Evolutionary conservation across 2,888 invertebrate species (phyloP).

Genomic region (Lochmaea crataegi): DNA sequence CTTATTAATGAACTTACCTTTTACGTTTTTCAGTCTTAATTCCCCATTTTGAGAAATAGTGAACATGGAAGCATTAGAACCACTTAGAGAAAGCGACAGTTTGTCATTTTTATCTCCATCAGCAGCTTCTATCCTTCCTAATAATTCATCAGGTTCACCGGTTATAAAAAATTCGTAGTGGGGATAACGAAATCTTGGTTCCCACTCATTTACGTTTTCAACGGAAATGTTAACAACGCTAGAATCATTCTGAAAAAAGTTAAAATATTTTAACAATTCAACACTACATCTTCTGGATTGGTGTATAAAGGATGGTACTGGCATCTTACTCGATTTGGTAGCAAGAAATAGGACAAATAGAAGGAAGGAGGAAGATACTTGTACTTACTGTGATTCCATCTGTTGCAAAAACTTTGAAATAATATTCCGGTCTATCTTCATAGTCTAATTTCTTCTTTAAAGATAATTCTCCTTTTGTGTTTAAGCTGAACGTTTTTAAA

Average conservation of each 20-base stretch:
- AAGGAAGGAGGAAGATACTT: background rate
- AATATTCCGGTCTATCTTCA: slow-evolving; percentile 77
- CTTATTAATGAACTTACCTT: slow-evolving; percentile 34
- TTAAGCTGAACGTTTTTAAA: slow-evolving; percentile 80
- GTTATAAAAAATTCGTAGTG: slow-evolving; percentile 84
- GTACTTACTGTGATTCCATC: slow-evolving; percentile 78
- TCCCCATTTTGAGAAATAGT: slow-evolving; percentile 75
- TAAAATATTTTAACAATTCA: background rate
- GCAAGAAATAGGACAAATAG: no score
- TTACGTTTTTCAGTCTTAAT: slow-evolving; percentile 69
- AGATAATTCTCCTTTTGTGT: slow-evolving; percentile 82
- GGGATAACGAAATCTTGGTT: slow-evolving; percentile 88
- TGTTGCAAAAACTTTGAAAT: slow-evolving; percentile 84
- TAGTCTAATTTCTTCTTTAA: slow-evolving; percentile 82
- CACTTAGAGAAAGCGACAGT: slow-evolving; percentile 74
- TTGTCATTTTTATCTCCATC: slow-evolving; percentile 86
- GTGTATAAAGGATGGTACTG: no score
- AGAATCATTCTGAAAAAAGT: slow-evolving; percentile 79
- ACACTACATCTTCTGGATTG: no score
- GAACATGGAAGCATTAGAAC: slow-evolving; percentile 66
- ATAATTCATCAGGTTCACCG: slow-evolving; percentile 59
- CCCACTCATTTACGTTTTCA: slow-evolving; percentile 92
- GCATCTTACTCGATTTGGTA: no score
- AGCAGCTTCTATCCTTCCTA: slow-evolving; percentile 83
- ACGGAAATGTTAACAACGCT: slow-evolving; percentile 84